These are phyloP conservation scores for Oophaga pumilio DNA, from an alignment of 2,113 vertebrate species.

Conservation along the genomic window DNA sequence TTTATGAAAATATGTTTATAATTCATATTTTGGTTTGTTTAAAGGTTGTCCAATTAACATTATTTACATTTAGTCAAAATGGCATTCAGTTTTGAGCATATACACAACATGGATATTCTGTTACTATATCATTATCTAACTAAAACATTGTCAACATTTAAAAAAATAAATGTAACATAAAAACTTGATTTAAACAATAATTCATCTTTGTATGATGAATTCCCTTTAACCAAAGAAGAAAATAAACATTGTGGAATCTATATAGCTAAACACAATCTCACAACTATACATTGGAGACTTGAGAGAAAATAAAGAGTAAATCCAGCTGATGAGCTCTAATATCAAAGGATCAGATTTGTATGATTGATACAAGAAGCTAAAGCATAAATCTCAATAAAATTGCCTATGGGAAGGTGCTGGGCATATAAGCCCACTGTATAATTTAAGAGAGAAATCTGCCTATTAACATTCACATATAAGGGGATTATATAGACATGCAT, in stretches of 20 bases:
- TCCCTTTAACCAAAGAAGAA: background rate
- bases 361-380: constrained; percentile 1
- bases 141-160: too few relatives aligned
- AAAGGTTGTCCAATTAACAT: too few relatives aligned
- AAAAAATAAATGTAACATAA: too few relatives aligned
- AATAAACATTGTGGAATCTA: background rate
- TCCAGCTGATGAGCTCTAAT: constrained; percentile 1
- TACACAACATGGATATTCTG: too few relatives aligned
- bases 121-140: too few relatives aligned
- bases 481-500: background rate
- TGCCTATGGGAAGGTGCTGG: constrained; percentile 9
- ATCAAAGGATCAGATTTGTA: constrained; percentile 16
- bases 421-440: background rate
- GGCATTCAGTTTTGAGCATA: too few relatives aligned
- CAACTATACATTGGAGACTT: background rate
- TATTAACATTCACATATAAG: constrained; percentile 26
- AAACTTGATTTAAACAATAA: too few relatives aligned
- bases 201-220: too few relatives aligned
- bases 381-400: constrained; percentile 31
- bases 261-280: background rate
- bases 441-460: constrained; percentile 29
- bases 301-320: constrained; percentile 11
- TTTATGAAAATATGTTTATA: too few relatives aligned
- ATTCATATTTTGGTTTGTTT: too few relatives aligned
- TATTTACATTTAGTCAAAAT: too few relatives aligned